Conservation (phyloP, 2,113 vertebrate species). For the Rhinolophus sinicus region DNA sequence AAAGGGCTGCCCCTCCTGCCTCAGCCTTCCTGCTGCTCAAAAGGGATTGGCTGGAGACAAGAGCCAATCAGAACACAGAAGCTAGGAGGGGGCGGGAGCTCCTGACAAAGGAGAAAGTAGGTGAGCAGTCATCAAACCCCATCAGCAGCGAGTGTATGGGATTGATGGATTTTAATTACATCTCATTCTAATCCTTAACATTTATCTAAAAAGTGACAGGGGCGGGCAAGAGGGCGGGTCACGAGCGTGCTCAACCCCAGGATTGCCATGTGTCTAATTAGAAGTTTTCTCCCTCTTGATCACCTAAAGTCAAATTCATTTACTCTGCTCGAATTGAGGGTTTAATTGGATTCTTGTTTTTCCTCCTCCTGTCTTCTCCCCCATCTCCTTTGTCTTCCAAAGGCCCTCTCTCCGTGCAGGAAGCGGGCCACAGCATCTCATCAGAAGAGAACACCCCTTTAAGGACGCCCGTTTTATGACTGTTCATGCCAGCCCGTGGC, state of each 20-base stretch:
- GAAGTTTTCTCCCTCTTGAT: slow-evolving; percentile 86
- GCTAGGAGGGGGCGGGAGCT: not conserved
- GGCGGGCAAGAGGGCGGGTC: slow-evolving; percentile 50
- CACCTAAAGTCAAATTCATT: slow-evolving; percentile 89
- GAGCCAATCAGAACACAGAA: slow-evolving; percentile 7
- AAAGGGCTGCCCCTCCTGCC: not conserved
- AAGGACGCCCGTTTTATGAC: slow-evolving; percentile 73
- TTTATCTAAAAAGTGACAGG: slow-evolving; percentile 86
- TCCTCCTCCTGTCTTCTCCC: slow-evolving; percentile 47
- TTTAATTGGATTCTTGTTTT: slow-evolving; percentile 86
- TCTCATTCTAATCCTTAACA: slow-evolving; percentile 83
- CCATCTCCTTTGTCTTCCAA: slow-evolving; percentile 60
- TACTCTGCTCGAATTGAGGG: slow-evolving; percentile 86
- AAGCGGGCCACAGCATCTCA: slow-evolving; percentile 78
- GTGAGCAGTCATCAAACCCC: not conserved
- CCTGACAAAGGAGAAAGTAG: not conserved
- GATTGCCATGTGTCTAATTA: slow-evolving; percentile 85
- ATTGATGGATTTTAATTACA: slow-evolving; percentile 86
- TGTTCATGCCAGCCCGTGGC: slow-evolving; percentile 77
- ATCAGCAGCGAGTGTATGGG: slow-evolving; percentile 63
- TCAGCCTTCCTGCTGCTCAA: not conserved
- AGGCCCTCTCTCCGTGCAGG: slow-evolving; percentile 56
- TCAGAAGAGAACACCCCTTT: slow-evolving; percentile 67
- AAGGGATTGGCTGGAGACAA: not conserved
- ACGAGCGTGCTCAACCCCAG: slow-evolving; percentile 72